A percentile compares a stretch with the other conserved stretches of the same genome.
Evolutionary conservation across 2,113 vertebrate genomes (phyloP).

Genomic region (Pungitius pungitius): DNA sequence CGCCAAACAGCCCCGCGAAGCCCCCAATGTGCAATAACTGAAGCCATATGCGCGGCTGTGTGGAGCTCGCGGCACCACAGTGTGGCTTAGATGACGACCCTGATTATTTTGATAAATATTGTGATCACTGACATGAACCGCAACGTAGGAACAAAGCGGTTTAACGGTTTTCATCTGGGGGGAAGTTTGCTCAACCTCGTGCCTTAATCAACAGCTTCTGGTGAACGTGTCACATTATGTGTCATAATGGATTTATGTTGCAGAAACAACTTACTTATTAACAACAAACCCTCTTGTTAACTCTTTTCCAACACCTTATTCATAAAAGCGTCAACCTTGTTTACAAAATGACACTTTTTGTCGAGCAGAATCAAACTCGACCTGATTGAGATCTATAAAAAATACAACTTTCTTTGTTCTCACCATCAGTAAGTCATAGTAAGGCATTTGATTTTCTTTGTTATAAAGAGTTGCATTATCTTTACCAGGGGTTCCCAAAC

Average conservation of each 20-base stretch:
- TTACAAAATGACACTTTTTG: slow-evolving; percentile 24
- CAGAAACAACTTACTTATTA: not conserved
- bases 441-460: slow-evolving; percentile 8
- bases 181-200: not conserved
- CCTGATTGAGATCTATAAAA: slow-evolving; percentile 28
- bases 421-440: slow-evolving; percentile 4
- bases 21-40: slow-evolving; percentile 56
- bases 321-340: slow-evolving; percentile 10
- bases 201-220: not conserved
- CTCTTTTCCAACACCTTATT: not conserved
- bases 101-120: slow-evolving; percentile 39
- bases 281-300: slow-evolving; percentile 2
- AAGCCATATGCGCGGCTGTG: slow-evolving; percentile 59
- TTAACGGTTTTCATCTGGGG: not conserved
- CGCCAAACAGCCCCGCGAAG: slow-evolving; percentile 46
- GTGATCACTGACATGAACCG: slow-evolving; percentile 20
- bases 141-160: not conserved
- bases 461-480: not conserved
- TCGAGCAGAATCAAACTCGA: slow-evolving; percentile 22
- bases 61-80: slow-evolving; percentile 7
- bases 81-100: slow-evolving; percentile 22
- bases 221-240: not conserved
- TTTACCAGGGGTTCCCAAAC: not conserved
- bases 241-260: not conserved
- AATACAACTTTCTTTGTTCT: slow-evolving; percentile 47